A percentile compares a stretch with the other conserved stretches of the same genome.
phyloP scores from a whole-genome alignment of 2,797 vertebrate genomes.

The Acipenser ruthenus region DNA sequence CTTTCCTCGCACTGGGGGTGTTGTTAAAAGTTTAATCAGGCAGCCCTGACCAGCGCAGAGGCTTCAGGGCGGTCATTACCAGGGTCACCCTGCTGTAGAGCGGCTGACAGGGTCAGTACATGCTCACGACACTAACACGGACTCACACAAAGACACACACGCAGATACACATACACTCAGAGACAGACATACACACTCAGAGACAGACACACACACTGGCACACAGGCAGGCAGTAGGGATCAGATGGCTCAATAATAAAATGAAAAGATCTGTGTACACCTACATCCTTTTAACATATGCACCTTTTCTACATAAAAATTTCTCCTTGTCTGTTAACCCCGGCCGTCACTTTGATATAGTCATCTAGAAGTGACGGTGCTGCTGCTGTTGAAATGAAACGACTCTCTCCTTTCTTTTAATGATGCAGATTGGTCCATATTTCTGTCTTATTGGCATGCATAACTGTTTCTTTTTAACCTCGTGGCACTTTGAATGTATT shows the following conservation, averaged over 20 bases:
- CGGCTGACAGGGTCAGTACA: conserved; percentile 61
- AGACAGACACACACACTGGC: conserved; percentile 14
- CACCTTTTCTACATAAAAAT: no score
- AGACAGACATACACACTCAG: conserved; percentile 2
- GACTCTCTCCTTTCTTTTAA: no score
- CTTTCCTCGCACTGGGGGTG: conserved; percentile 75
- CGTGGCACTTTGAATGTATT: not conserved
- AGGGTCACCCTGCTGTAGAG: conserved; percentile 65
- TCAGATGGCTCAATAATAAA: no score
- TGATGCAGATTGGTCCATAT: not conserved
- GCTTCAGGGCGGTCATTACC: conserved; percentile 62
- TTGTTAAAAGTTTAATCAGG: conserved; percentile 81
- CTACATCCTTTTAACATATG: no score
- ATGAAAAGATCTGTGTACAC: no score
- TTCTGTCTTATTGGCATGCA: not conserved
- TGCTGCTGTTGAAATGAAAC: no score
- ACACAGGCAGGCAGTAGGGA: conserved; percentile 23
- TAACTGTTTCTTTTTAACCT: not conserved
- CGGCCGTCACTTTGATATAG: no score
- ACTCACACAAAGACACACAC: conserved; percentile 13
- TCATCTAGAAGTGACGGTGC: no score
- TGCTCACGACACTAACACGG: no score
- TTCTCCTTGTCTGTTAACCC: no score
- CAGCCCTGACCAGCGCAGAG: conserved; percentile 69
- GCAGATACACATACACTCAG: conserved; percentile 28